phyloP scores from a whole-genome alignment of 2,113 vertebrate species.

The Heliornis fulica region DNA sequence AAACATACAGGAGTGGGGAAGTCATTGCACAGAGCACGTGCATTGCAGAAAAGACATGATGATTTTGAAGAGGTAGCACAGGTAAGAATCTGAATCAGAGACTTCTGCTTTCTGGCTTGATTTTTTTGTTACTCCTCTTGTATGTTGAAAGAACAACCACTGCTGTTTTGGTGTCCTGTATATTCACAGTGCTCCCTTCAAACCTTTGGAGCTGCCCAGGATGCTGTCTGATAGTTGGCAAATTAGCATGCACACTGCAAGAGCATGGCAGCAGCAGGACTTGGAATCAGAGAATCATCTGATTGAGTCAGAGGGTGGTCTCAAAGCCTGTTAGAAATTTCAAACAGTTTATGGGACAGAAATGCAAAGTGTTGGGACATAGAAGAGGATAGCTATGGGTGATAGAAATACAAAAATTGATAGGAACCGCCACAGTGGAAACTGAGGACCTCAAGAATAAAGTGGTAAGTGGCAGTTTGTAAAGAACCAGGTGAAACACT shows the following conservation, averaged over 20 bases:
- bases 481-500: background rate
- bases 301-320: background rate
- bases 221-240: background rate
- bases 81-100: conserved; percentile 71
- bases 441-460: background rate
- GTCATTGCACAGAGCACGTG: conserved; percentile 90
- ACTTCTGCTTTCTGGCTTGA: background rate
- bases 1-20: conserved; percentile 97
- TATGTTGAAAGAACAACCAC: background rate
- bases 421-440: background rate
- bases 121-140: background rate
- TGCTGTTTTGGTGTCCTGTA: background rate
- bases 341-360: background rate
- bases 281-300: background rate
- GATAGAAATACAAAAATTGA: background rate
- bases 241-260: background rate
- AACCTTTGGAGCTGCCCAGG: background rate
- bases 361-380: background rate
- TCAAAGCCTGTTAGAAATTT: background rate
- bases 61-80: conserved; percentile 98
- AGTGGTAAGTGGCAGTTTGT: background rate
- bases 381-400: background rate
- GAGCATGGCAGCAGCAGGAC: background rate
- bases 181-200: background rate
- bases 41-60: conserved; percentile 93